A percentile compares a stretch with the other conserved stretches of the same genome.
These are phyloP conservation scores for Xiphophorus couchianus DNA, from an alignment of 2,113 vertebrate species.

Conservation along the genomic window DNA sequence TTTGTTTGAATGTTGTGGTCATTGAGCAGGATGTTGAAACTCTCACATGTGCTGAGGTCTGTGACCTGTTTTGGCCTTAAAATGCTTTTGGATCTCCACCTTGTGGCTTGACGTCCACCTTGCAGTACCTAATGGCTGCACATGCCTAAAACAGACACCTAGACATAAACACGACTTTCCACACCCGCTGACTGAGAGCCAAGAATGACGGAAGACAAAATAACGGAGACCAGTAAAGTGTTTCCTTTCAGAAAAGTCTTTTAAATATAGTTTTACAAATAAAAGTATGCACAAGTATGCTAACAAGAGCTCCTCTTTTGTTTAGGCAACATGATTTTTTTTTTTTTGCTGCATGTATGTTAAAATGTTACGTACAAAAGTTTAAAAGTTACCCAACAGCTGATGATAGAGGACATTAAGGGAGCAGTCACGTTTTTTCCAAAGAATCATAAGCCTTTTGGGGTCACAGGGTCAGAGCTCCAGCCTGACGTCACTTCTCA, in stretches of 20 bases:
- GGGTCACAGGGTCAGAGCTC: conserved; percentile 64
- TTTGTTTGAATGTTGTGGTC: conserved; percentile 65
- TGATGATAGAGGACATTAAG: conserved; percentile 11
- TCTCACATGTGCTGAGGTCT: conserved; percentile 54
- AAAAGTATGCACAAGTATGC: not conserved
- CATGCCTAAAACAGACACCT: conserved; percentile 26
- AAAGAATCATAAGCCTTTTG: conserved; percentile 45
- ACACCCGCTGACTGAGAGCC: conserved; percentile 16
- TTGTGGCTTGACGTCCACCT: conserved; percentile 66
- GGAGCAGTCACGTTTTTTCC: conserved; percentile 11
- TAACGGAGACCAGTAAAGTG: not conserved
- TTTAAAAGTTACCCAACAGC: not conserved
- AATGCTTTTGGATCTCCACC: conserved; percentile 66
- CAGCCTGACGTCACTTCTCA: conserved; percentile 68
- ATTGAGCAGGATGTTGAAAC: conserved; percentile 58
- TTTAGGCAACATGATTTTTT: not conserved
- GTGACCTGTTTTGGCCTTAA: conserved; percentile 13
- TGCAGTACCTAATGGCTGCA: conserved; percentile 33
- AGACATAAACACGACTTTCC: conserved; percentile 22
- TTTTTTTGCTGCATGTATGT: not conserved
- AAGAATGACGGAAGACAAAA: conserved; percentile 8
- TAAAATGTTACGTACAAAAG: not conserved
- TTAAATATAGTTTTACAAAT: not conserved
- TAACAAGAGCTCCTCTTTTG: not conserved
- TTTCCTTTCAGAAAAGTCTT: not conserved